Percentiles rank a stretch among this genome's conserved stretches.
phyloP scores from a whole-genome alignment of 2,797 vertebrate genomes.

The Neomorphus geoffroyi region DNA sequence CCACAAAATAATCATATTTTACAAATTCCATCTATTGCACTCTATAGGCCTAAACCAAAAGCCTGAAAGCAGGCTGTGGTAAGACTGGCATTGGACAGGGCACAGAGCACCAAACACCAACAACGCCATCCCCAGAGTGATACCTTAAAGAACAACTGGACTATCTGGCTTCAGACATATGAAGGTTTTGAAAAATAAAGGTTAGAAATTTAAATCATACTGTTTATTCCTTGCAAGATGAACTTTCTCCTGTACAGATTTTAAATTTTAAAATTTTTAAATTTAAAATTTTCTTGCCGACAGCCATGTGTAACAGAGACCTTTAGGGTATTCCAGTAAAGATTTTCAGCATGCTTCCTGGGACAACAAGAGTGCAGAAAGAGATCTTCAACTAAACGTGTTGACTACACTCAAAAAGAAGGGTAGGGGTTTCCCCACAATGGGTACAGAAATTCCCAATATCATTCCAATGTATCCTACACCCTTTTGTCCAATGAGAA shows the following conservation, averaged over 20 bases:
- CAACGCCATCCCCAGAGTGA: background rate
- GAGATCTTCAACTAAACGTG: background rate
- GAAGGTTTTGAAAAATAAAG: background rate
- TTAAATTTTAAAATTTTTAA: too few relatives aligned
- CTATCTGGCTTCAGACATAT: background rate
- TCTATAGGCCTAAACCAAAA: background rate
- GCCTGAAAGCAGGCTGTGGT: background rate
- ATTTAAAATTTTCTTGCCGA: slow-evolving; percentile 1
- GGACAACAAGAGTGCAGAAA: slow-evolving; percentile 8
- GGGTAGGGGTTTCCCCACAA: fast-evolving
- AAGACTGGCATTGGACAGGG: background rate
- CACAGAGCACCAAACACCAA: background rate
- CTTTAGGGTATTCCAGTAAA: slow-evolving; percentile 18
- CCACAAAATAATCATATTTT: background rate
- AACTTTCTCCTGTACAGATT: background rate
- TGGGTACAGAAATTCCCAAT: background rate
- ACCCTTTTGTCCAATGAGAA: background rate
- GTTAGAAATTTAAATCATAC: background rate
- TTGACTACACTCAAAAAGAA: background rate
- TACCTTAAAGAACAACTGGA: background rate
- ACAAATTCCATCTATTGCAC: background rate
- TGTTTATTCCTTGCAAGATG: background rate
- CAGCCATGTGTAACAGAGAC: background rate
- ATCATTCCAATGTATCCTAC: background rate
- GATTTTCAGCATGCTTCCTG: background rate